A percentile compares a stretch with the other conserved stretches of the same genome.
Evolutionary conservation across 2,113 vertebrate species (phyloP).

Genomic region (Capra hircus): DNA sequence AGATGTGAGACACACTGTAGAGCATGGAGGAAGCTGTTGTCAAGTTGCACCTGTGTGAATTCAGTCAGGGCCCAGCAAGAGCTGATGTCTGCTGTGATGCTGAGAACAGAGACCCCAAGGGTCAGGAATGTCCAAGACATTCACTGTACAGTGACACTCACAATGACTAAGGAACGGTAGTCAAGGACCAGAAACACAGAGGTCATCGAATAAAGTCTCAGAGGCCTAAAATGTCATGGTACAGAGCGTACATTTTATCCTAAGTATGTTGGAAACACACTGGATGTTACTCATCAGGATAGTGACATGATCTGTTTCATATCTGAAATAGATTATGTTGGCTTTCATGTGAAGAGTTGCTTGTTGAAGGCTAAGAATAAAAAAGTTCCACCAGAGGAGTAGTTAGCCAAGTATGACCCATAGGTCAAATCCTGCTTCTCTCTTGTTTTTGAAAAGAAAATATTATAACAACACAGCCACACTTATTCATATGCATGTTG

Average conservation of each 20-base stretch:
- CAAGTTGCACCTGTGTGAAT: not conserved
- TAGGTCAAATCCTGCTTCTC: not conserved
- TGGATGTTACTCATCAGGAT: not conserved
- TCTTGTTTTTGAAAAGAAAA: conserved; percentile 11
- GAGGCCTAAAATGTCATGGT: not conserved
- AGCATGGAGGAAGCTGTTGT: not conserved
- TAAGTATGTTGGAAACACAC: not conserved
- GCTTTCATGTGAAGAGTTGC: not conserved
- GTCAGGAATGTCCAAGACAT: not conserved
- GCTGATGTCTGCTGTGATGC: not conserved
- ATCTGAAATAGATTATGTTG: not conserved
- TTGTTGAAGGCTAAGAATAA: not conserved
- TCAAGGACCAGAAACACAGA: not conserved
- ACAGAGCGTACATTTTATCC: not conserved
- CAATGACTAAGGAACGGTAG: not conserved
- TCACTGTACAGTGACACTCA: not conserved
- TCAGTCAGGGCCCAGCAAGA: not conserved
- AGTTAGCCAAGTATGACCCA: not conserved
- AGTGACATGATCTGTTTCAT: not conserved
- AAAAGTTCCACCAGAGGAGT: not conserved
- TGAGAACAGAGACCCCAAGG: not conserved
- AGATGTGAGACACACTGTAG: accelerated
- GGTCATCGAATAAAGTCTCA: not conserved
- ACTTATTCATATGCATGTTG: not conserved
- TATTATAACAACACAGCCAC: not conserved